Conservation (phyloP, 1,140 invertebrate genomes). For the Dryas iulia region DNA sequence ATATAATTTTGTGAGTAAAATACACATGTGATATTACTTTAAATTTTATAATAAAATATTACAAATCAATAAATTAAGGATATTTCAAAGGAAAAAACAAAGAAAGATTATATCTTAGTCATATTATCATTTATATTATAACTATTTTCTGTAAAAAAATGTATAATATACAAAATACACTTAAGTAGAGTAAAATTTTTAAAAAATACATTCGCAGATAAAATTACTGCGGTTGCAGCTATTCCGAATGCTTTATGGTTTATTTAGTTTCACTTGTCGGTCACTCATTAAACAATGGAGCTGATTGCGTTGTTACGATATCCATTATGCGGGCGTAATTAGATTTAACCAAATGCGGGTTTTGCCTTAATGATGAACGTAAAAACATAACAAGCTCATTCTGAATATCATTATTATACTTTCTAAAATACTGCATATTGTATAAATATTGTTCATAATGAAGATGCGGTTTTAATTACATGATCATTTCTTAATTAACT, state of each 20-base stretch:
- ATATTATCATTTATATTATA: not conserved
- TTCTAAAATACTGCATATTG: conserved; percentile 38
- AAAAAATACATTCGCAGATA: conserved; percentile 22
- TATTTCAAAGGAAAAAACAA: not conserved
- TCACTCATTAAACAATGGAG: conserved; percentile 75
- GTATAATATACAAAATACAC: not conserved
- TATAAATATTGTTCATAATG: conserved; percentile 21
- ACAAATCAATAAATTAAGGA: not conserved
- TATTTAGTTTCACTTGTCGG: conserved; percentile 71
- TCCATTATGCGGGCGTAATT: conserved; percentile 77
- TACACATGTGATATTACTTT: not conserved
- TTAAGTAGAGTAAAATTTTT: not conserved
- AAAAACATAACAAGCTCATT: conserved; percentile 55
- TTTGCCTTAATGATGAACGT: conserved; percentile 65
- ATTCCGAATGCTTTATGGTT: conserved; percentile 59
- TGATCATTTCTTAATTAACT: not conserved
- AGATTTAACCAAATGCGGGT: conserved; percentile 76
- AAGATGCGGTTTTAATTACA: conserved; percentile 27
- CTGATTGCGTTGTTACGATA: conserved; percentile 73
- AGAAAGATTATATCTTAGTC: not conserved
- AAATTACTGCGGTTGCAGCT: conserved; percentile 51
- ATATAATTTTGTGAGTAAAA: not conserved
- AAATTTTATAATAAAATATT: not conserved
- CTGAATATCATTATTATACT: conserved; percentile 53
- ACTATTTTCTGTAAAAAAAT: not conserved